These are phyloP conservation scores for Perca flavescens DNA, from an alignment of 2,113 vertebrate species.

Conservation along the genomic window DNA sequence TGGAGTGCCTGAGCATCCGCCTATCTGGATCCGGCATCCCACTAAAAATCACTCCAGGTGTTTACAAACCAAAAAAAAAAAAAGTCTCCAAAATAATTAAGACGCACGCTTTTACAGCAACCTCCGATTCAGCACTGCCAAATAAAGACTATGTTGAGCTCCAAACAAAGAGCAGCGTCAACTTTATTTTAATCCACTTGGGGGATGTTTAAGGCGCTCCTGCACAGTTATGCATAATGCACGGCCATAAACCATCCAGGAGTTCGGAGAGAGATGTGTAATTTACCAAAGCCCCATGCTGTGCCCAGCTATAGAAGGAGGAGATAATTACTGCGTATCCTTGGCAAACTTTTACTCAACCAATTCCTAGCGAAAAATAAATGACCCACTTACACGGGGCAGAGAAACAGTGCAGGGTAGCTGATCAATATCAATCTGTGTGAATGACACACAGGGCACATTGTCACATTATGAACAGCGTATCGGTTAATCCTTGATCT, in stretches of 20 bases:
- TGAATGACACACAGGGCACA: background rate
- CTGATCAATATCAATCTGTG: conserved; percentile 70
- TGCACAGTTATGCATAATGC: conserved; percentile 83
- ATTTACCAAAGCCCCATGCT: conserved; percentile 83
- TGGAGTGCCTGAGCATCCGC: conserved; percentile 69
- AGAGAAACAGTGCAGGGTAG: conserved; percentile 40
- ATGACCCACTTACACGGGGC: conserved; percentile 84
- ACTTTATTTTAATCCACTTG: conserved; percentile 86
- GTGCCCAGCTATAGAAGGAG: conserved; percentile 76
- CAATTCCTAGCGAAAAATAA: conserved; percentile 79
- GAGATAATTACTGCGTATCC: conserved; percentile 85
- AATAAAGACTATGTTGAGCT: conserved; percentile 81
- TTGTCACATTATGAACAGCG: conserved; percentile 36
- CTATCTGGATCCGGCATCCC: conserved; percentile 76
- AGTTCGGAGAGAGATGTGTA: conserved; percentile 83
- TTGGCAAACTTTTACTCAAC: conserved; percentile 81
- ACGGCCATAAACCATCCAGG: conserved; percentile 83
- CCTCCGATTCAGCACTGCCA: conserved; percentile 83
- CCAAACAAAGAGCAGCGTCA: conserved; percentile 86
- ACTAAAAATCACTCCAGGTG: conserved; percentile 84
- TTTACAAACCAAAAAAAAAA: conserved; percentile 71
- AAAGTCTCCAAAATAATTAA: conserved; percentile 83
- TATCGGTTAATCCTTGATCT: conserved; percentile 47
- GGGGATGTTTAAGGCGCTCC: conserved; percentile 83
- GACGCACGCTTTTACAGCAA: conserved; percentile 73